Evolutionary conservation across 2,888 invertebrate species (phyloP).

Genomic region (Notodonta ziczac): DNA sequence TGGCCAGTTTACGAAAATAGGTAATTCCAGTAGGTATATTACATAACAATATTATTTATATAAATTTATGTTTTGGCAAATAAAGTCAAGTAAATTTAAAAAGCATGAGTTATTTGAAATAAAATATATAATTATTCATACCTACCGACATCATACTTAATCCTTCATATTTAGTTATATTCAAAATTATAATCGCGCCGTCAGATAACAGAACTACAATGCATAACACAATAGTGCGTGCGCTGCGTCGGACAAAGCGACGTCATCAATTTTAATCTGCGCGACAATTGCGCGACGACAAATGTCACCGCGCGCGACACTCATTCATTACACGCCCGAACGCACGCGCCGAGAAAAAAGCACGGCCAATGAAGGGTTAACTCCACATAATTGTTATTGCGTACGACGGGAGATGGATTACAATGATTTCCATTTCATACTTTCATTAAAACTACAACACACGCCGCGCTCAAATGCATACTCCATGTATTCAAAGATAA

Average conservation of each 20-base stretch:
- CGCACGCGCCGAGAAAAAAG: conserved; percentile 67
- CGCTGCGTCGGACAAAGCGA: conserved; percentile 72
- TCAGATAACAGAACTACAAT: conserved; percentile 61
- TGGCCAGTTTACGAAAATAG: too few relatives aligned
- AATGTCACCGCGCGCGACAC: conserved; percentile 78
- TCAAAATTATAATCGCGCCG: conserved; percentile 56
- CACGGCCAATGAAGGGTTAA: conserved; percentile 81
- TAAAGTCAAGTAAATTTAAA: too few relatives aligned
- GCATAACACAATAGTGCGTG: conserved; percentile 63
- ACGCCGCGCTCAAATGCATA: background rate
- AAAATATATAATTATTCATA: background rate
- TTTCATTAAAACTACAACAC: conserved; percentile 10
- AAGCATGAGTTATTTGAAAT: background rate
- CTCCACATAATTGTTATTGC: conserved; percentile 68
- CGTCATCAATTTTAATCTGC: conserved; percentile 84
- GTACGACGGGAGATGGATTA: conserved; percentile 63
- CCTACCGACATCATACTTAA: conserved; percentile 22
- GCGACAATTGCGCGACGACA: conserved; percentile 84
- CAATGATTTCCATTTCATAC: conserved; percentile 40
- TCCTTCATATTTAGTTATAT: conserved; percentile 36
- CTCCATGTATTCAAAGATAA: conserved; percentile 10
- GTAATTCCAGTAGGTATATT: too few relatives aligned
- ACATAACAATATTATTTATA: too few relatives aligned
- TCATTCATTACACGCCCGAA: conserved; percentile 77
- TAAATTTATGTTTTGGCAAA: too few relatives aligned